Evolutionary conservation across 2,797 vertebrate species (phyloP), one percentile per base, ranked within the genome.

Genomic region (Adrianichthys oophorus): DNA sequence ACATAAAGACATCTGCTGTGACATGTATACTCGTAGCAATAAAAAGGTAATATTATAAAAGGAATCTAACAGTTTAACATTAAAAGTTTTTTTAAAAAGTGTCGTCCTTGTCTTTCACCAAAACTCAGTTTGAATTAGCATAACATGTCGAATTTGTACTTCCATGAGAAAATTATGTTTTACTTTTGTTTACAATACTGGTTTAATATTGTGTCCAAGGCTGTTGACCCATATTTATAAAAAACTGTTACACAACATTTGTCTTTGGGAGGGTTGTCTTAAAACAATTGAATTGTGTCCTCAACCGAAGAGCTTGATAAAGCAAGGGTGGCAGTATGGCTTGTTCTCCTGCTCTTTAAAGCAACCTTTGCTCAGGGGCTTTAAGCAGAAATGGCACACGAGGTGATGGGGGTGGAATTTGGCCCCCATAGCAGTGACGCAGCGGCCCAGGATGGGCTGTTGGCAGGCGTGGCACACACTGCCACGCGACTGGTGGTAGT

Each of bases 311-410:
- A 97, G 93, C 77, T 95, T 95, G 76, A 93, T 88, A 76, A 95
- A 96, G 90, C 95, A 97, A 19, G 95, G 93, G 68, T 96, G 95
- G 89, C 95, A 96, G 91, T 97, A 97, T 1, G 95, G 95, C 56
- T 96, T 97, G 87, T 91, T 93, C 16, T 95, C 93, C 62, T 95
- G 95, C 90, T 96, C 95, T 80, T 96, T 95, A 90, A 97, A 97
- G 78, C 94, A 95, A 71, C 95, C 95, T 77, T 97, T 96, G 87
- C 94, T 95, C 59, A 97, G 92, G 0, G 94, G 93, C 67, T 94
- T 95, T 63, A 94, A 89, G 86, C 95, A 97, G 89, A 97, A 97
- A 84, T 95, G 93, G 50, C 95, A 97, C 74, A 94, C 94, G 0
- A 97, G 94, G 86, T 96, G 95, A 65, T 97, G 93, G 0, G 95